These are phyloP conservation scores for Panthera uncia DNA, from an alignment of 2,113 vertebrate species.

Conservation along the genomic window DNA sequence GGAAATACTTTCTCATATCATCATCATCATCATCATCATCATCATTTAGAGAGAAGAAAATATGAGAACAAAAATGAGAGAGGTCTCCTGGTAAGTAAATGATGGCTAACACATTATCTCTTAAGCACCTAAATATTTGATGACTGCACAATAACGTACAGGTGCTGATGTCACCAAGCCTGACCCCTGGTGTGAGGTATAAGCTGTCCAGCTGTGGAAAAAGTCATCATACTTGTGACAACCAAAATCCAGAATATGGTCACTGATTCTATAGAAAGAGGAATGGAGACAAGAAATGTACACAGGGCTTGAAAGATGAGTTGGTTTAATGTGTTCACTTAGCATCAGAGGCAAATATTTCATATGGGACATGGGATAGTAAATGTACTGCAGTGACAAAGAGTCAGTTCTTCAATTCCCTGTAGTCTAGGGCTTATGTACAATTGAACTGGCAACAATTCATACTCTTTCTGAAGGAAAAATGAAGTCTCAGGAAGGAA, in stretches of 20 bases:
- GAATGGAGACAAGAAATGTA: neutral
- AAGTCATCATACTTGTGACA: neutral
- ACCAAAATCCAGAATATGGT: neutral
- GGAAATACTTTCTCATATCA: neutral
- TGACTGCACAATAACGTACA: neutral
- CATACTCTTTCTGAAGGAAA: neutral
- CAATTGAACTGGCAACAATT: neutral
- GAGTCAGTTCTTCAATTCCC: neutral
- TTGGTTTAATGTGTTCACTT: neutral
- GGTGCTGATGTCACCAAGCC: neutral
- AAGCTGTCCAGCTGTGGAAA: neutral
- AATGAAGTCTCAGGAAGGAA: neutral
- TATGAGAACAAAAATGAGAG: neutral
- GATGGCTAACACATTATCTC: neutral
- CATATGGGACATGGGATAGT: neutral
- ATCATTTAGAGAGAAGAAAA: neutral
- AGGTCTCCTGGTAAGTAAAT: neutral
- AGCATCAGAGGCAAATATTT: neutral
- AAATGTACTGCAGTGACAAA: neutral
- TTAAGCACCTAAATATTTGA: neutral
- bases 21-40: neutral
- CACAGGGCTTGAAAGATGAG: neutral
- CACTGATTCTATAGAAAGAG: neutral
- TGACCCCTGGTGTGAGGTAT: fast-evolving
- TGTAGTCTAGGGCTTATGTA: neutral